Conservation (phyloP, 2,113 vertebrate genomes). For the Fukomys damarensis region DNA sequence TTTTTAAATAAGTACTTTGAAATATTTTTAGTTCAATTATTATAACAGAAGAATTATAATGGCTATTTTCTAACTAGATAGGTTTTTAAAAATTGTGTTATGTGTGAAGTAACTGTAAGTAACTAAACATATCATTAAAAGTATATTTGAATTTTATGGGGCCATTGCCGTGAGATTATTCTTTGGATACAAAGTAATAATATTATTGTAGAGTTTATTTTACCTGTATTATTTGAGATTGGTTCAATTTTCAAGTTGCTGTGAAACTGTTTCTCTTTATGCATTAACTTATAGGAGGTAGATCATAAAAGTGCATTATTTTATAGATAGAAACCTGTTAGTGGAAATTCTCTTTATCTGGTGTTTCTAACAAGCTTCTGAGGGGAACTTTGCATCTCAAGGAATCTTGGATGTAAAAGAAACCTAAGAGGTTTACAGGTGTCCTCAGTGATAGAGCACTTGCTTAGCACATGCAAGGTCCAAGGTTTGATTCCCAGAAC, state of each 20-base stretch:
- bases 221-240: constrained; percentile 25
- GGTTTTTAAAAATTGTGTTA: neutral
- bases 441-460: neutral
- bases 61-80: neutral
- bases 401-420: neutral
- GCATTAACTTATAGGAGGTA: neutral
- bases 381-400: neutral
- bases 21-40: constrained; percentile 3
- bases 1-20: constrained; percentile 26
- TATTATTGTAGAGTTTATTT: constrained; percentile 20
- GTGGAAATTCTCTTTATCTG: neutral
- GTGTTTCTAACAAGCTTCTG: neutral
- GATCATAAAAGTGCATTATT: neutral
- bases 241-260: neutral
- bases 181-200: constrained; percentile 13
- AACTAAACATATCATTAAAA: neutral
- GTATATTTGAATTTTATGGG: neutral
- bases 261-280: neutral
- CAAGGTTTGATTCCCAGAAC: neutral
- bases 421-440: neutral
- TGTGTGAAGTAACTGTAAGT: neutral
- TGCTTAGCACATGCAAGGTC: too few species aligned
- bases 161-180: neutral
- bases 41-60: neutral
- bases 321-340: neutral